A percentile compares a stretch with the other conserved stretches of the same genome.
phyloP scores from a whole-genome alignment of 2,113 vertebrate genomes.

The Cygnus buccinator region DNA sequence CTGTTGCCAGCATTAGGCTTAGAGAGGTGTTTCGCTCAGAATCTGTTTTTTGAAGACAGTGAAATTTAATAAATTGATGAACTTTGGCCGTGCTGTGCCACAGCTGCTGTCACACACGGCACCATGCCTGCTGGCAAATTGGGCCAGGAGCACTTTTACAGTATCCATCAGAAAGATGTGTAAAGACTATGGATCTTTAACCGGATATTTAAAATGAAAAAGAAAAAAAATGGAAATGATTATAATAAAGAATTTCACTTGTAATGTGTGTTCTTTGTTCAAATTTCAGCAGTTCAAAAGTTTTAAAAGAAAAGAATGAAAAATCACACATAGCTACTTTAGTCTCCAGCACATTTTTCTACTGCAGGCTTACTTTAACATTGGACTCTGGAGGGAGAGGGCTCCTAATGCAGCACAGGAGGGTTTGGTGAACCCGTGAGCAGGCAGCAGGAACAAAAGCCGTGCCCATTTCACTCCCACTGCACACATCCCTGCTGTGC shows the following conservation, averaged over 20 bases:
- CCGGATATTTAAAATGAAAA: not conserved
- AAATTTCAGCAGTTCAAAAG: too few species aligned
- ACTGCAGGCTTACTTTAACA: too few species aligned
- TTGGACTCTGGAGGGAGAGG: too few species aligned
- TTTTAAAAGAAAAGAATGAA: too few species aligned
- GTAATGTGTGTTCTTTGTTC: too few species aligned
- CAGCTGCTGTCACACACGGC: not conserved
- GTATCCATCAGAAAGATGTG: slow-evolving; percentile 17
- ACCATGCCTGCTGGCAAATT: not conserved
- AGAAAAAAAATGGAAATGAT: not conserved
- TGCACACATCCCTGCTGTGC: accelerated
- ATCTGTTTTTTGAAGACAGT: not conserved
- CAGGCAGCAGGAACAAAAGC: too few species aligned
- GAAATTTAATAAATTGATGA: not conserved
- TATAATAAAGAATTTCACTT: too few species aligned
- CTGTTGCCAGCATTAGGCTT: not conserved
- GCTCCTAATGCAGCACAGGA: too few species aligned
- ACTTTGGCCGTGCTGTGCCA: not conserved
- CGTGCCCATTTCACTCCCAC: too few species aligned
- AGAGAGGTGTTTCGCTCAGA: not conserved
- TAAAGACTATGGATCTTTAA: not conserved
- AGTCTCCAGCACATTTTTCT: too few species aligned
- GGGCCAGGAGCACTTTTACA: not conserved
- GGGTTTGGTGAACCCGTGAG: too few species aligned
- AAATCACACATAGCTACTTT: too few species aligned